phyloP scores from a whole-genome alignment of 2,113 vertebrate species.

The Caloenas nicobarica region DNA sequence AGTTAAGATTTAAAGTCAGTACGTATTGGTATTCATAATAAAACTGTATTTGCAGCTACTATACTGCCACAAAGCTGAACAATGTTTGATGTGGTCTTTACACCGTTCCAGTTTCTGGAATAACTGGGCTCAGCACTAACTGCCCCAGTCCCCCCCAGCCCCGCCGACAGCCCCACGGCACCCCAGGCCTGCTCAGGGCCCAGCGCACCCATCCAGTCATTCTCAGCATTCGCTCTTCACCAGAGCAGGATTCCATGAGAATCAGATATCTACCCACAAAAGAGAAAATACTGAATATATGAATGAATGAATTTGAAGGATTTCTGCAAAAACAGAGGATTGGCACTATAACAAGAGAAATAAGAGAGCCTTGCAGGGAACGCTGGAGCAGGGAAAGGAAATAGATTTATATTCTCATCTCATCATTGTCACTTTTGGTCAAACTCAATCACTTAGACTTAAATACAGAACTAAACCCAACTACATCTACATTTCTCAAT shows the following conservation, averaged over 20 bases:
- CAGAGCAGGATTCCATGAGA: neutral
- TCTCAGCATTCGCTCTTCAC: neutral
- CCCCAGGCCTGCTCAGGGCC: too few relatives aligned
- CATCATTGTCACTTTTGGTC: neutral
- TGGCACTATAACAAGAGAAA: neutral
- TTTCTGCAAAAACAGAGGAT: neutral
- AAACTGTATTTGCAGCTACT: neutral
- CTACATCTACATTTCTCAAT: neutral
- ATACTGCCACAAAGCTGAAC: neutral
- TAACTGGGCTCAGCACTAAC: neutral
- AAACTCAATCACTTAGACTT: neutral
- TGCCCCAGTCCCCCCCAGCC: too few relatives aligned
- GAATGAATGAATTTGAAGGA: neutral
- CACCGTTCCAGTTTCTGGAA: neutral
- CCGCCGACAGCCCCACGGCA: too few relatives aligned
- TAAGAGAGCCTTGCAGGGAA: neutral
- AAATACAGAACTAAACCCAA: neutral
- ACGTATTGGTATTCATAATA: neutral
- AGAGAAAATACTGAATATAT: neutral
- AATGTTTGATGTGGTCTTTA: too few relatives aligned
- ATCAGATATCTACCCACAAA: neutral
- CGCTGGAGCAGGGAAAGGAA: neutral
- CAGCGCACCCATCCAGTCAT: accelerated
- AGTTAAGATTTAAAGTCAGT: neutral
- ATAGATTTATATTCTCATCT: neutral